Evolutionary conservation across 2,888 invertebrate species (phyloP).

Genomic region (Doris montereyensis): DNA sequence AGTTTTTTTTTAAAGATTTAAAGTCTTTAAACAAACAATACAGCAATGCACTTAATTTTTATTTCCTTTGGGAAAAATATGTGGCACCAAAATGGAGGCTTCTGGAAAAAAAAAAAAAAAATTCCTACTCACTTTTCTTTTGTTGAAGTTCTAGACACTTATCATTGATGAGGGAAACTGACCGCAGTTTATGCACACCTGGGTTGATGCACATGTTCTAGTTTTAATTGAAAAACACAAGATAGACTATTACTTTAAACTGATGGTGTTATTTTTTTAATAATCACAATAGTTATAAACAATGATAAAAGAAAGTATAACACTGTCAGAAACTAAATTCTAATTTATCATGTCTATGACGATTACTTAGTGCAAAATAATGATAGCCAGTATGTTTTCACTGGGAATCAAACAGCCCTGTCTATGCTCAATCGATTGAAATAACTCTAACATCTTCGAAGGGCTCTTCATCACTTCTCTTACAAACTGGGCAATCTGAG

Average conservation of each 20-base stretch:
- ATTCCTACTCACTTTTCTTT: constrained; percentile 45
- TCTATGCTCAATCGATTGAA: too few species aligned
- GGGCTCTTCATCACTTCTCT: constrained; percentile 89
- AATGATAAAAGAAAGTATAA: neutral
- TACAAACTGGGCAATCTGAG: constrained; percentile 95
- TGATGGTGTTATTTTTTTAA: neutral
- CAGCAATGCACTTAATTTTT: too few species aligned
- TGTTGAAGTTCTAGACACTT: constrained; percentile 48
- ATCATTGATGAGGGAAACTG: constrained; percentile 89
- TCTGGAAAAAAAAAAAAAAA: neutral
- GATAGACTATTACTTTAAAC: neutral
- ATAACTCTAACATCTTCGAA: constrained; percentile 81
- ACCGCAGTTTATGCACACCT: constrained; percentile 82
- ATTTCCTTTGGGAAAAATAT: too few species aligned
- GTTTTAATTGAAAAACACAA: neutral
- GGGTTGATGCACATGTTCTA: constrained; percentile 90
- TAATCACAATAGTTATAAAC: too few species aligned
- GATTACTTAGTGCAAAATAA: too few species aligned
- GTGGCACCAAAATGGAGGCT: too few species aligned
- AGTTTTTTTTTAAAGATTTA: too few species aligned
- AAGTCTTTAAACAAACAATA: too few species aligned
- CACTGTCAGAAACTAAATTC: neutral
- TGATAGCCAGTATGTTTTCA: too few species aligned
- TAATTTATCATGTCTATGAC: neutral
- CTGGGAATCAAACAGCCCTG: too few species aligned